These are phyloP conservation scores for Sminthurides bifidus DNA, from an alignment of 1,140 invertebrate species.

Conservation along the genomic window DNA sequence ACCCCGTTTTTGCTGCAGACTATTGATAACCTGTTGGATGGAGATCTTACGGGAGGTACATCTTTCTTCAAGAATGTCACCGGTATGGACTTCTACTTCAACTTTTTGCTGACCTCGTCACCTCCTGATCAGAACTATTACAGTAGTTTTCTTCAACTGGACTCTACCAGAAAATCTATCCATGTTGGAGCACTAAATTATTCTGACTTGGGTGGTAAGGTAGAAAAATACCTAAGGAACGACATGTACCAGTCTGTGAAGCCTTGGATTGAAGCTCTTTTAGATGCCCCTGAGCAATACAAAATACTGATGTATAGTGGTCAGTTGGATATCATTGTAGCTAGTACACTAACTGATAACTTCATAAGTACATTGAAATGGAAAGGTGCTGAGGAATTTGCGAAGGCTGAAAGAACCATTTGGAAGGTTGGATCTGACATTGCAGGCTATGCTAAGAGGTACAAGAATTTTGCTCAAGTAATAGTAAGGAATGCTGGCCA, in stretches of 20 bases:
- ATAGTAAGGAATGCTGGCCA: slow-evolving; percentile 26
- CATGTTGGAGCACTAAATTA: slow-evolving; percentile 70
- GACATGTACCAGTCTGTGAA: slow-evolving; percentile 76
- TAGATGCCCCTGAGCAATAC: slow-evolving; percentile 45
- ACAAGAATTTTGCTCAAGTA: slow-evolving; percentile 17
- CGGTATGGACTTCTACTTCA: slow-evolving; percentile 65
- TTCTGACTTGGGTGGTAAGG: slow-evolving; percentile 38
- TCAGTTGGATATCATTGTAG: slow-evolving; percentile 33
- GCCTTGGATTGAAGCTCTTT: slow-evolving; percentile 55
- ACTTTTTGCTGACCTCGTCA: slow-evolving; percentile 53
- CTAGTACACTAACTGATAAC: slow-evolving; percentile 19
- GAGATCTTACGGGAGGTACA: slow-evolving; percentile 47
- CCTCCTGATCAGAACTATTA: slow-evolving; percentile 40
- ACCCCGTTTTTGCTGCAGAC: slow-evolving; percentile 32
- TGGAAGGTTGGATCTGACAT: slow-evolving; percentile 26
- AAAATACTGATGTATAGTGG: slow-evolving; percentile 40
- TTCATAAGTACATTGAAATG: slow-evolving; percentile 19
- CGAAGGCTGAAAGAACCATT: slow-evolving; percentile 11
- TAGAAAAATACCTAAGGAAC: slow-evolving; percentile 44
- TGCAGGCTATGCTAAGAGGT: slow-evolving; percentile 25
- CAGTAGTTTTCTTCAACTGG: slow-evolving; percentile 35
- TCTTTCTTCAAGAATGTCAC: slow-evolving; percentile 65
- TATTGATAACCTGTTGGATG: slow-evolving; percentile 59
- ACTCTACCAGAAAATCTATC: slow-evolving; percentile 50
- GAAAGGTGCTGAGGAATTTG: slow-evolving; percentile 20